Evolutionary conservation across 1,140 invertebrate species (phyloP).

Genomic region (Diabrotica virgifera): DNA sequence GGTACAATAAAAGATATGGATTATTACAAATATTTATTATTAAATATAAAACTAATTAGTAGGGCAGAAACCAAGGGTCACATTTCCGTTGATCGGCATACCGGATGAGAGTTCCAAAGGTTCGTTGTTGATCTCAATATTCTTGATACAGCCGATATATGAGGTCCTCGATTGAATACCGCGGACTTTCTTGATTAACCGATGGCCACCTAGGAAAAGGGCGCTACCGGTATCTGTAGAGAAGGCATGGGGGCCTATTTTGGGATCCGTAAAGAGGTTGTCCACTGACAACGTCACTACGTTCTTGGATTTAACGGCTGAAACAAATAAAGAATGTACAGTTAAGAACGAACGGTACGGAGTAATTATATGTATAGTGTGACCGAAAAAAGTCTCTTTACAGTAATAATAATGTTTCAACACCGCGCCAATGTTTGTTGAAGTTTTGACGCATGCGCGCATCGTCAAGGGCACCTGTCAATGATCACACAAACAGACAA

Average conservation of each 20-base stretch:
- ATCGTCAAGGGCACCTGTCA: too few relatives aligned
- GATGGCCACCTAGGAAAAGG: slow-evolving; percentile 87
- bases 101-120: slow-evolving; percentile 57
- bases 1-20: neutral
- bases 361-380: too few relatives aligned
- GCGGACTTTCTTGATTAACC: slow-evolving; percentile 55
- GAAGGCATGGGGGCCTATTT: slow-evolving; percentile 62
- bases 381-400: too few relatives aligned
- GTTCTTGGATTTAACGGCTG: slow-evolving; percentile 82
- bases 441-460: too few relatives aligned
- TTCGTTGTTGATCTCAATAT: slow-evolving; percentile 64
- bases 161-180: slow-evolving; percentile 60
- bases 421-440: too few relatives aligned
- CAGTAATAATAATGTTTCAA: too few relatives aligned
- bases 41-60: slow-evolving; percentile 53
- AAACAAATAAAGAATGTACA: slow-evolving; percentile 42
- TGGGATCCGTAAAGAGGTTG: slow-evolving; percentile 62
- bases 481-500: too few relatives aligned
- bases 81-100: slow-evolving; percentile 60
- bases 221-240: slow-evolving; percentile 79
- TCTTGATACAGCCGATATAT: slow-evolving; percentile 80
- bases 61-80: slow-evolving; percentile 70
- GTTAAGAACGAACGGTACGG: neutral
- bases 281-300: slow-evolving; percentile 79
- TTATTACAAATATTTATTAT: slow-evolving; percentile 3